Evolutionary conservation across 1,140 invertebrate genomes (phyloP), one percentile per base, ranked within the genome.

Genomic region (Cephus cinctus): DNA sequence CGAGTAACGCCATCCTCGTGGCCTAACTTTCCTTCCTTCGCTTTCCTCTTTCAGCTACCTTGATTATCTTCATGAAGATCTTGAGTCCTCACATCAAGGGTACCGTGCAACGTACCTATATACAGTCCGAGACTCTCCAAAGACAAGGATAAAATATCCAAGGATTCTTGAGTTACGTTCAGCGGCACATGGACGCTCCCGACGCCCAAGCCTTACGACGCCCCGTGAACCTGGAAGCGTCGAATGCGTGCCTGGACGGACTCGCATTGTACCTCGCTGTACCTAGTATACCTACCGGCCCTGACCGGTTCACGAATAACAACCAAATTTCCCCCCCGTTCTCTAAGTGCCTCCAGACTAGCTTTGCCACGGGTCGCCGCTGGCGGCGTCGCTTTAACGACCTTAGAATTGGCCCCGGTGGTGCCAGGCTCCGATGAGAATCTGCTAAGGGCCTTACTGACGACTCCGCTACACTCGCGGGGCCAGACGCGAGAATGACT

Each of bases 191-290:
- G n/a, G n/a, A n/a, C n/a, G n/a, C n/a, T n/a, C n/a, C n/a, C n/a
- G n/a, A n/a, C n/a, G n/a, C n/a, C n/a, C n/a, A n/a, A n/a, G n/a
- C n/a, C n/a, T 63, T 77, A 77, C 38, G 75, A 71, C 12, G 67
- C 71, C 9, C 69, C 70, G 19, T 78, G 76, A 4, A 76, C 61
- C 54, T 81, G 78, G 16, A 81, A 75, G 43, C 76, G 67, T 11
- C 76, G 69, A 45, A 80, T 80, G 20, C 79, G 63, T 18, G 78
- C 78, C 54, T 80, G 76, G 1, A 81, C 76, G 11, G 78, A 79
- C 39, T 80, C 78, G 56, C 78, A 80, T 35, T 80, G 80, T 11
- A 81, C 75, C 44, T 81, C 79, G 59, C 77, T 78, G 54, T 78
- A 79, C 23, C 76, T 69, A 5, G 75, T 73, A 52, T 77, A 80